Evolutionary conservation across 2,888 invertebrate genomes (phyloP).

Genomic region (Troides oblongomaculatus): DNA sequence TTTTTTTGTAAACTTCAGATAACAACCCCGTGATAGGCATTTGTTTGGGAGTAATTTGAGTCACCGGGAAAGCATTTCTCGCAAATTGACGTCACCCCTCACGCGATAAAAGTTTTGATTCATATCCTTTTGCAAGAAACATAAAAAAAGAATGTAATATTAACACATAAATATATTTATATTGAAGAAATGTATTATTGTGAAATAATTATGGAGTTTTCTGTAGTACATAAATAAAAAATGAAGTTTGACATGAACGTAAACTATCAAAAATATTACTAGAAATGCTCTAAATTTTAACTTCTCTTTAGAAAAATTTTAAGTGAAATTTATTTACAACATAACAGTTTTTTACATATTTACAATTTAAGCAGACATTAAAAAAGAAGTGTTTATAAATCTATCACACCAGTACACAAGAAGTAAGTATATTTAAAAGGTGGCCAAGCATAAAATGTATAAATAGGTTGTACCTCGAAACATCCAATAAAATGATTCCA

Average conservation of each 20-base stretch:
- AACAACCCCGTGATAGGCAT: conserved; percentile 62
- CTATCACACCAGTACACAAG: conserved; percentile 1
- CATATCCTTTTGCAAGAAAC: conserved; percentile 45
- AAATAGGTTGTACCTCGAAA: conserved; percentile 46
- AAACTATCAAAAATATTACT: background rate
- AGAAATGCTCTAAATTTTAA: background rate
- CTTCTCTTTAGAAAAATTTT: background rate
- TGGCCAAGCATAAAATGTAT: conserved; percentile 39
- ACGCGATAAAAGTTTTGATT: conserved; percentile 66
- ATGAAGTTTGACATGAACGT: background rate
- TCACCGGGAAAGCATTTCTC: conserved; percentile 56
- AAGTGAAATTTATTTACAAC: background rate
- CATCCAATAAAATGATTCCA: conserved; percentile 75
- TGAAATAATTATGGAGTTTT: background rate
- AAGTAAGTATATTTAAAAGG: conserved; percentile 35
- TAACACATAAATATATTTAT: conserved; percentile 5
- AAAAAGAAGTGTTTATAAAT: background rate
- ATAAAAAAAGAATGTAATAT: conserved; percentile 23
- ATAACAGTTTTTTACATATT: background rate
- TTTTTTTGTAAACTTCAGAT: conserved; percentile 55
- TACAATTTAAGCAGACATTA: background rate
- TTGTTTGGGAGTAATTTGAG: conserved; percentile 69
- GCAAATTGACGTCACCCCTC: conserved; percentile 67
- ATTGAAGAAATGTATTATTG: background rate
- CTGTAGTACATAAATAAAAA: background rate